phyloP scores from a whole-genome alignment of 2,113 vertebrate species.

The Alligator sinensis region DNA sequence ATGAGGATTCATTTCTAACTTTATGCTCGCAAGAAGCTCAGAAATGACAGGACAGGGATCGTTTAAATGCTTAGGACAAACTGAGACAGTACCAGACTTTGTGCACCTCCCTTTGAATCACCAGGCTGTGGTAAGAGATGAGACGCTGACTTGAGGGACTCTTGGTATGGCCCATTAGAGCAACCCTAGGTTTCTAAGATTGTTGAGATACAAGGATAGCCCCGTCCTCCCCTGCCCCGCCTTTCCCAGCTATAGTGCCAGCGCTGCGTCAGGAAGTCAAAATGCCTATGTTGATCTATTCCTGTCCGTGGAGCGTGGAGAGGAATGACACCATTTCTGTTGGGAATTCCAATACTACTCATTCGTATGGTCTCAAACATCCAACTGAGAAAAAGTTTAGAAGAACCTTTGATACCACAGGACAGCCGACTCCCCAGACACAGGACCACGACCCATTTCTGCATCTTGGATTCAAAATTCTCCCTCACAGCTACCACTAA shows the following conservation, averaged over 20 bases:
- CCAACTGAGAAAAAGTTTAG: background rate
- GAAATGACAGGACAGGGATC: too few species aligned
- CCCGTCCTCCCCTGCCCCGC: background rate
- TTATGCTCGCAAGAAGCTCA: too few species aligned
- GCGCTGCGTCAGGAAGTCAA: background rate
- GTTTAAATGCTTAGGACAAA: too few species aligned
- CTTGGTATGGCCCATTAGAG: background rate
- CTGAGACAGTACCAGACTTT: background rate
- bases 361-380: background rate
- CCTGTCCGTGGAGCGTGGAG: background rate
- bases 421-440: constrained; percentile 15
- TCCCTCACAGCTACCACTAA: constrained; percentile 15
- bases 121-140: background rate
- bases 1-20: background rate
- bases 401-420: constrained; percentile 21
- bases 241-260: background rate
- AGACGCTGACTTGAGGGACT: background rate
- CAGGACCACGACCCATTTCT: constrained; percentile 44
- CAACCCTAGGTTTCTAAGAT: background rate
- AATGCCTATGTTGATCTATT: background rate
- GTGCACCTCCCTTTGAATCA: background rate
- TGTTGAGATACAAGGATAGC: background rate
- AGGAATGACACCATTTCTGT: background rate
- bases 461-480: constrained; percentile 20
- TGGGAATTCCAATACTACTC: background rate